These are phyloP conservation scores for Malacosoma neustria DNA, from an alignment of 2,888 invertebrate genomes.

Conservation along the genomic window DNA sequence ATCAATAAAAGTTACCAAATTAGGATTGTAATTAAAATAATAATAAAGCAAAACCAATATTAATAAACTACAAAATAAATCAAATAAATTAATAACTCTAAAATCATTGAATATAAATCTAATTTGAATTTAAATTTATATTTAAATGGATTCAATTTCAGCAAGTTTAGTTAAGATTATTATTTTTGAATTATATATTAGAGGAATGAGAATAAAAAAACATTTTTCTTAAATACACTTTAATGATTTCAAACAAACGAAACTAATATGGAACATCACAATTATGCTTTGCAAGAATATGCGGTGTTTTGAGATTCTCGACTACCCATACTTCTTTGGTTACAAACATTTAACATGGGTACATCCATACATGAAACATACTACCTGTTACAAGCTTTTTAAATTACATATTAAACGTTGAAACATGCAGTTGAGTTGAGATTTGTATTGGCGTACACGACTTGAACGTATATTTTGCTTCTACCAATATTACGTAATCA, in stretches of 20 bases:
- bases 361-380: slow-evolving; percentile 37
- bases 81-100: too few relatives aligned
- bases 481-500: slow-evolving; percentile 5
- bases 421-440: too few relatives aligned
- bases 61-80: too few relatives aligned
- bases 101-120: too few relatives aligned
- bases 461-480: slow-evolving; percentile 19
- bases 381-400: slow-evolving; percentile 41
- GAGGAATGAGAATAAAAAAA: slow-evolving; percentile 31
- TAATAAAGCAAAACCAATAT: too few relatives aligned
- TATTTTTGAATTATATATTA: too few relatives aligned
- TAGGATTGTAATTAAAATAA: too few relatives aligned
- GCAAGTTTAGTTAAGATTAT: too few relatives aligned
- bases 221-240: slow-evolving; percentile 49
- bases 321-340: slow-evolving; percentile 13
- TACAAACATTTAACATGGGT: slow-evolving; percentile 17
- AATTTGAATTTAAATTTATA: too few relatives aligned
- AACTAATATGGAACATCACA: slow-evolving; percentile 74
- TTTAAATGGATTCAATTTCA: too few relatives aligned
- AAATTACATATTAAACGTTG: slow-evolving; percentile 28
- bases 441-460: too few relatives aligned
- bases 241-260: slow-evolving; percentile 68
- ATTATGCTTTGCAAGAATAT: slow-evolving; percentile 73
- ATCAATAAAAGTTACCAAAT: too few relatives aligned
- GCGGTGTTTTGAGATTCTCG: slow-evolving; percentile 50